phyloP scores from a whole-genome alignment of 2,888 invertebrate species.

The Drosophila merina region DNA sequence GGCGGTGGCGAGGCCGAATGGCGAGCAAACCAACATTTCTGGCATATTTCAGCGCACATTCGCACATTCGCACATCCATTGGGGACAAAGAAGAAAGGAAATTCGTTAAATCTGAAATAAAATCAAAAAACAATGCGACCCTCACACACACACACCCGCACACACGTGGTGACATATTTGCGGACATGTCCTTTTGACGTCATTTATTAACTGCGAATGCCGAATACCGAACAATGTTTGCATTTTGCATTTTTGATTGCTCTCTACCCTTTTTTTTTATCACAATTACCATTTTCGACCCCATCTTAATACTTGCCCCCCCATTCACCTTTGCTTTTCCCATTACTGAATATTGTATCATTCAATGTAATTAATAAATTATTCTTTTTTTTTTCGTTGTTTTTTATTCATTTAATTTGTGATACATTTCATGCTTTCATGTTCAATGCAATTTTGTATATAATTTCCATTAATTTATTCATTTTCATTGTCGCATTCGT shows the following conservation, averaged over 20 bases:
- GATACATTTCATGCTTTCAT: conserved; percentile 22
- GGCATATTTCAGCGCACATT: conserved; percentile 50
- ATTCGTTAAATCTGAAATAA: conserved; percentile 47
- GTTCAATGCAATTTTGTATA: not conserved
- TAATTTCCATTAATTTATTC: not conserved
- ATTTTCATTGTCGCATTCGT: too few relatives aligned
- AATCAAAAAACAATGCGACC: conserved; percentile 39
- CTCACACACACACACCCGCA: not conserved
- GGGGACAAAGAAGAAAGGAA: conserved; percentile 29
- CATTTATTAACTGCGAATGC: conserved; percentile 49
- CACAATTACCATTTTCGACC: too few relatives aligned
- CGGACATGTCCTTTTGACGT: conserved; percentile 40
- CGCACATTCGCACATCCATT: not conserved
- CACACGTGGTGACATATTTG: conserved; percentile 7
- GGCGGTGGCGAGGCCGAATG: not conserved
- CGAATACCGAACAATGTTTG: conserved; percentile 43
- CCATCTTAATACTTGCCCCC: not conserved
- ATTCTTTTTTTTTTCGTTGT: too few relatives aligned
- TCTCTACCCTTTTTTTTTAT: not conserved
- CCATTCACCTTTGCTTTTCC: not conserved
- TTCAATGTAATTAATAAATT: conserved; percentile 26
- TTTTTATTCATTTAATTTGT: conserved; percentile 29
- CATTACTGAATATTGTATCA: not conserved
- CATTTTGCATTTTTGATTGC: conserved; percentile 52
- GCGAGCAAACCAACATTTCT: conserved; percentile 32